Percentiles rank a stretch among this genome's conserved stretches.
Conservation (phyloP, 2,113 vertebrate genomes). For the Turdus rufiventris region DNA sequence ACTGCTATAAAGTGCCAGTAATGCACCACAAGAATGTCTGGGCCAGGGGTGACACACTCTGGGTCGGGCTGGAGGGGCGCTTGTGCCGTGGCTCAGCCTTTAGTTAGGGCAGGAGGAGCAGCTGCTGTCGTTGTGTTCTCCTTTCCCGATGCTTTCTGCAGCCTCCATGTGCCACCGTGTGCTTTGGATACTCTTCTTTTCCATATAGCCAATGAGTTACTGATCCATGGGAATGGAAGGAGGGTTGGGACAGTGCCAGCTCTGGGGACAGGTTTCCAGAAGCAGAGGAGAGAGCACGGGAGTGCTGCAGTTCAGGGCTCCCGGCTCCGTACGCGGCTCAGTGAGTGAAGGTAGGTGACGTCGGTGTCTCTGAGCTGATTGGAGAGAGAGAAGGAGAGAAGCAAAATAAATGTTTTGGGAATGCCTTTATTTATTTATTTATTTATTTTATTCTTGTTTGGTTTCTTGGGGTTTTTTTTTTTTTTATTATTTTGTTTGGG, state of each 20-base stretch:
- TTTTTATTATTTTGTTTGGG: not conserved
- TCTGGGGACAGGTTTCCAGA: not conserved
- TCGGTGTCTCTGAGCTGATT: slow-evolving; percentile 8
- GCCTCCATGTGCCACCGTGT: slow-evolving; percentile 3
- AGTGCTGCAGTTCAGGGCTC: slow-evolving; percentile 29
- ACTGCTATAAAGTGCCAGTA: slow-evolving; percentile 74
- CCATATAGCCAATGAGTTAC: not conserved
- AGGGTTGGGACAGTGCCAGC: not conserved
- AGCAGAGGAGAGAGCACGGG: not conserved
- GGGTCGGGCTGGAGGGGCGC: not conserved
- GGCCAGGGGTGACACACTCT: not conserved
- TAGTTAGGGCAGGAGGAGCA: slow-evolving; percentile 1
- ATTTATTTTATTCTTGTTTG: slow-evolving; percentile 57
- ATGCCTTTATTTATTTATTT: slow-evolving; percentile 73
- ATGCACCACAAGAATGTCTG: slow-evolving; percentile 52
- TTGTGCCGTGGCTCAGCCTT: not conserved
- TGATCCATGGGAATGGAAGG: not conserved
- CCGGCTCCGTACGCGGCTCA: not conserved
- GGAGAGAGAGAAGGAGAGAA: slow-evolving; percentile 5
- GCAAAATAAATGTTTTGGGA: slow-evolving; percentile 52
- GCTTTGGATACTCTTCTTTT: slow-evolving; percentile 13
- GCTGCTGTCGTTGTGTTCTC: slow-evolving; percentile 3
- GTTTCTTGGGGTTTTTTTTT: not conserved
- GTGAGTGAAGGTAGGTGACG: not conserved
- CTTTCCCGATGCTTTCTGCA: slow-evolving; percentile 9